Percentiles rank a stretch among this genome's conserved stretches.
Conservation (phyloP, 2,888 invertebrate genomes). For the Lithosia quadra region DNA sequence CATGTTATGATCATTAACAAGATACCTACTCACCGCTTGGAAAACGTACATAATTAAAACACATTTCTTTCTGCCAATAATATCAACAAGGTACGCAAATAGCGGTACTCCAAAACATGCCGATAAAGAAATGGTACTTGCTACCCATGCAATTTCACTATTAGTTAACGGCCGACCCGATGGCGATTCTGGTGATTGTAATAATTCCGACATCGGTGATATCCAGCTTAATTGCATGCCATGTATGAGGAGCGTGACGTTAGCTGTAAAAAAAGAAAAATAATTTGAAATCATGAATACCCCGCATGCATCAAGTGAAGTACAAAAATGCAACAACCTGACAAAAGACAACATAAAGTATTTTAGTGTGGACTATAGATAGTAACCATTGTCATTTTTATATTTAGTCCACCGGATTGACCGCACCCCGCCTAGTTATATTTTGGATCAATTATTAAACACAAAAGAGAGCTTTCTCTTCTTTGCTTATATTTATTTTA, state of each 20-base stretch:
- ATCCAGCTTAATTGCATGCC: constrained; percentile 76
- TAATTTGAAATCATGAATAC: not conserved
- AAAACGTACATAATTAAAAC: constrained; percentile 68
- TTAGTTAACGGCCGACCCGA: constrained; percentile 61
- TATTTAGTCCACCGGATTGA: too few species aligned
- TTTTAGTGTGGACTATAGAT: too few species aligned
- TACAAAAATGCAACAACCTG: too few species aligned
- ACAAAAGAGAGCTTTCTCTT: too few species aligned
- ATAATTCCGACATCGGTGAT: constrained; percentile 69
- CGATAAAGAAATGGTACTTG: constrained; percentile 70
- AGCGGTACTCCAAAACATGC: constrained; percentile 70
- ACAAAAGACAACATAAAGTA: too few species aligned
- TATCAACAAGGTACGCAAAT: constrained; percentile 71
- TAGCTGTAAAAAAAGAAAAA: constrained; percentile 62
- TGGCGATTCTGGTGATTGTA: constrained; percentile 64
- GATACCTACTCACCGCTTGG: constrained; percentile 40
- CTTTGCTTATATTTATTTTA: too few species aligned
- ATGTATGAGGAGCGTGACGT: constrained; percentile 67
- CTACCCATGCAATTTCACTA: constrained; percentile 70
- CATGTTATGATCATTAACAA: not conserved
- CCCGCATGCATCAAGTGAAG: too few species aligned
- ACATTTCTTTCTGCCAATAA: constrained; percentile 71
- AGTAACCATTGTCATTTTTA: too few species aligned
- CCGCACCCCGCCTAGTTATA: too few species aligned
- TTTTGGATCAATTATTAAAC: too few species aligned